phyloP scores from a whole-genome alignment of 2,113 vertebrate species.

The Phodopus roborovskii region DNA sequence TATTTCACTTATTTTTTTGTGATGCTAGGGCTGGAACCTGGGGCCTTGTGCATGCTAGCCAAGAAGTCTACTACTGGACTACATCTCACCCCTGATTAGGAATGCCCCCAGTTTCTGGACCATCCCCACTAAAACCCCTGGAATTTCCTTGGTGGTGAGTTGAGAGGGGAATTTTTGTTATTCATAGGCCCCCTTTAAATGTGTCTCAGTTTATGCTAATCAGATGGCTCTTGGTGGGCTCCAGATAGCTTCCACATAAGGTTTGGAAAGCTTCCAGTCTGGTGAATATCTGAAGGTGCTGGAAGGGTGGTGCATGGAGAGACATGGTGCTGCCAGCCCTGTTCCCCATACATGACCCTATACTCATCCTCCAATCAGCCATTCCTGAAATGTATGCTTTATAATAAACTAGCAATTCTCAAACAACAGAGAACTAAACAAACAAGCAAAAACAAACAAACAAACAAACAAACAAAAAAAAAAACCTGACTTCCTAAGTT shows the following conservation, averaged over 20 bases:
- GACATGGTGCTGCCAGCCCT: neutral
- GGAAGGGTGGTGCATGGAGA: neutral
- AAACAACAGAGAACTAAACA: too few relatives aligned
- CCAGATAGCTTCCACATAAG: neutral
- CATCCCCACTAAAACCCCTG: neutral
- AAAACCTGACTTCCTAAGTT: neutral
- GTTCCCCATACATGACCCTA: neutral
- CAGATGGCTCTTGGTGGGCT: neutral
- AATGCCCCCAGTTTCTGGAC: neutral
- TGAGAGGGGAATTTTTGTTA: neutral
- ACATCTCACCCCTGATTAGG: neutral
- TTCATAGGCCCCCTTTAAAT: neutral
- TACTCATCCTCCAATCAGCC: neutral
- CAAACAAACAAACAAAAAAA: neutral
- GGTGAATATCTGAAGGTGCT: neutral
- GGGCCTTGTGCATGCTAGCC: neutral
- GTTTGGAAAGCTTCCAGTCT: neutral
- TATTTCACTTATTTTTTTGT: neutral
- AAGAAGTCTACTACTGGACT: neutral
- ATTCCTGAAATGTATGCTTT: neutral
- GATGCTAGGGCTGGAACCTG: neutral
- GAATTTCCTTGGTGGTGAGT: neutral
- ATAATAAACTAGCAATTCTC: neutral
- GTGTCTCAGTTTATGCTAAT: neutral
- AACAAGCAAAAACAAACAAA: neutral